Evolutionary conservation across 1,140 invertebrate genomes (phyloP).

Genomic region (Sarcophaga peregrina): DNA sequence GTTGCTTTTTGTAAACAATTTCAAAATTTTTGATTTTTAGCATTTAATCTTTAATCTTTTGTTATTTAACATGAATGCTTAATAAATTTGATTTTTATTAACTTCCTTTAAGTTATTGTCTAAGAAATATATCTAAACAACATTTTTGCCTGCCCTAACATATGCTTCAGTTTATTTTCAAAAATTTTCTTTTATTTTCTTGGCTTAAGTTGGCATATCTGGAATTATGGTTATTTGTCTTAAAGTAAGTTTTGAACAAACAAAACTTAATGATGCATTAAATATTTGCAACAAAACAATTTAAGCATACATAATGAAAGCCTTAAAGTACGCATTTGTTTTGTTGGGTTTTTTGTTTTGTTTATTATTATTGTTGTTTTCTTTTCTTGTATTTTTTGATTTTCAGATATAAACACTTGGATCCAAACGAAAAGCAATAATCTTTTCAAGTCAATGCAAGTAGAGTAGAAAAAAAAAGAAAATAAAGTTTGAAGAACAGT

Average conservation of each 20-base stretch:
- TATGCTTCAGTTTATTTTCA: background rate
- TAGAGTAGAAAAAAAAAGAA: background rate
- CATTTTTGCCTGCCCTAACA: background rate
- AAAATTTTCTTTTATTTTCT: background rate
- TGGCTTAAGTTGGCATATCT: too few species aligned
- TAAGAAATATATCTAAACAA: background rate
- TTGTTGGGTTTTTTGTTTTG: too few species aligned
- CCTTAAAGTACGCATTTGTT: background rate
- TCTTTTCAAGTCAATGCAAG: background rate
- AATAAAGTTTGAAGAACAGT: background rate
- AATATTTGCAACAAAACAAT: conserved; percentile 17
- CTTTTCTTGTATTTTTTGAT: too few species aligned
- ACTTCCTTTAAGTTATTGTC: too few species aligned
- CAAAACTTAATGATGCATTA: conserved; percentile 22
- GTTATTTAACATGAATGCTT: too few species aligned
- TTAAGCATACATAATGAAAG: conserved; percentile 15
- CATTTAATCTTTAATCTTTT: too few species aligned
- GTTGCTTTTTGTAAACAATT: too few species aligned
- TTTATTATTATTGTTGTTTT: too few species aligned
- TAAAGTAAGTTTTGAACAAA: background rate
- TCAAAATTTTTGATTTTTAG: too few species aligned
- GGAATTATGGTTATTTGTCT: background rate
- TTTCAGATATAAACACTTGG: too few species aligned
- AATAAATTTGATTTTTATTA: too few species aligned
- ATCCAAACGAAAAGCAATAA: background rate